Conservation (phyloP, 2,113 vertebrate species). For the Diphyllodes magnificus region DNA sequence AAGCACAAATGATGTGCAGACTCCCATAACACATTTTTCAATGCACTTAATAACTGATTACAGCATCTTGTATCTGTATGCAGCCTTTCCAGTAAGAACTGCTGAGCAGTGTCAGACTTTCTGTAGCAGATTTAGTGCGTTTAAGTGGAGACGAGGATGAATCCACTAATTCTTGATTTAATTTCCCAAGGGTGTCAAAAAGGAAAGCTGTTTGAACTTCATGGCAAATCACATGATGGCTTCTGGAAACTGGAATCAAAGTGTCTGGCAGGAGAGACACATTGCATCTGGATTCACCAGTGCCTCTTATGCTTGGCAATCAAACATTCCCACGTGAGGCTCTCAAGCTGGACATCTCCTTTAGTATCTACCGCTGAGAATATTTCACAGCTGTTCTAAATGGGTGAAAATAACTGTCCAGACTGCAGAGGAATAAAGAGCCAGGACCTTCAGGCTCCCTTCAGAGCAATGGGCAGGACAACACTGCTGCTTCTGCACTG, state of each 20-base stretch:
- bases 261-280: not conserved
- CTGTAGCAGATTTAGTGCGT: conserved; percentile 2
- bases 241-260: not conserved
- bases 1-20: not conserved
- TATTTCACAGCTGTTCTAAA: not conserved
- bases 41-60: not conserved
- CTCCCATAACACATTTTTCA: not conserved
- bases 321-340: not conserved
- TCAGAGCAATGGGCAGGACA: not conserved
- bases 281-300: not conserved
- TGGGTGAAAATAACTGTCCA: not conserved
- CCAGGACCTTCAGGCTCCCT: not conserved
- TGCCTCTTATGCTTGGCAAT: not conserved
- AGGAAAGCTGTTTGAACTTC: not conserved
- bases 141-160: conserved; percentile 5
- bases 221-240: not conserved
- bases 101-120: not conserved
- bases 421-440: not conserved
- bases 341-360: not conserved
- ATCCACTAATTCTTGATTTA: conserved; percentile 15
- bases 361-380: not conserved
- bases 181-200: conserved; percentile 9
- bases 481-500: not conserved
- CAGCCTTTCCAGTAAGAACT: not conserved
- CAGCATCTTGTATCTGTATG: not conserved